phyloP scores from a whole-genome alignment of 1,140 invertebrate species.

The Harlomillsia oculata region DNA sequence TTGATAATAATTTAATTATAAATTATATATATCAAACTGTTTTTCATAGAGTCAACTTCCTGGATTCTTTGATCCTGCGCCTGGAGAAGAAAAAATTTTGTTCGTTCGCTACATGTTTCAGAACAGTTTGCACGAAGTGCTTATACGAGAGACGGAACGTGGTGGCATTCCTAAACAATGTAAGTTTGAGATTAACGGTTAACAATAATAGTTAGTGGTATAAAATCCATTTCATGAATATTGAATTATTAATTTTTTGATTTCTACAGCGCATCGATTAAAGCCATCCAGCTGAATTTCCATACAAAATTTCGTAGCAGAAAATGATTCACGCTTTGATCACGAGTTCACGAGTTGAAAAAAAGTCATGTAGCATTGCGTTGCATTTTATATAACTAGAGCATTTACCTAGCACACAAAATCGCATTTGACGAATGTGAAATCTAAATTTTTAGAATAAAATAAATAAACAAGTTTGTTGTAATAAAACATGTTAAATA shows the following conservation, averaged over 20 bases:
- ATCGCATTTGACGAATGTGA: too few species aligned
- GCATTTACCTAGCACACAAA: too few species aligned
- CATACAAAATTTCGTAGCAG: too few species aligned
- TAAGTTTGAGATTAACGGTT: slow-evolving; percentile 40
- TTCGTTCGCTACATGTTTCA: slow-evolving; percentile 78
- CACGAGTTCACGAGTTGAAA: neutral
- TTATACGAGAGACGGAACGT: slow-evolving; percentile 65
- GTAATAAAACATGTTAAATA: too few species aligned
- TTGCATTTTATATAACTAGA: too few species aligned
- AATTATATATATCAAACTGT: too few species aligned
- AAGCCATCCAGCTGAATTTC: too few species aligned
- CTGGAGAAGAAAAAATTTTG: slow-evolving; percentile 83
- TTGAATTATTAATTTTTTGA: slow-evolving; percentile 11
- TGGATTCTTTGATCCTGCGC: slow-evolving; percentile 92
- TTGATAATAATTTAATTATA: too few species aligned
- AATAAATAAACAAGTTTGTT: too few species aligned
- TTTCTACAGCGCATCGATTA: slow-evolving; percentile 45
- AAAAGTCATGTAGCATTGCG: too few species aligned
- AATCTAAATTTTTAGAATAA: too few species aligned
- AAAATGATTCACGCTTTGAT: too few species aligned
- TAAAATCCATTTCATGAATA: neutral
- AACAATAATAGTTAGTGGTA: neutral
- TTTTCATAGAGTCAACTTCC: slow-evolving; percentile 75
- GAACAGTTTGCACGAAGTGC: slow-evolving; percentile 63
- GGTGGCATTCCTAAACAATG: slow-evolving; percentile 64